A percentile compares a stretch with the other conserved stretches of the same genome.
phyloP scores from a whole-genome alignment of 1,140 invertebrate genomes.

The Anthonomus grandis region DNA sequence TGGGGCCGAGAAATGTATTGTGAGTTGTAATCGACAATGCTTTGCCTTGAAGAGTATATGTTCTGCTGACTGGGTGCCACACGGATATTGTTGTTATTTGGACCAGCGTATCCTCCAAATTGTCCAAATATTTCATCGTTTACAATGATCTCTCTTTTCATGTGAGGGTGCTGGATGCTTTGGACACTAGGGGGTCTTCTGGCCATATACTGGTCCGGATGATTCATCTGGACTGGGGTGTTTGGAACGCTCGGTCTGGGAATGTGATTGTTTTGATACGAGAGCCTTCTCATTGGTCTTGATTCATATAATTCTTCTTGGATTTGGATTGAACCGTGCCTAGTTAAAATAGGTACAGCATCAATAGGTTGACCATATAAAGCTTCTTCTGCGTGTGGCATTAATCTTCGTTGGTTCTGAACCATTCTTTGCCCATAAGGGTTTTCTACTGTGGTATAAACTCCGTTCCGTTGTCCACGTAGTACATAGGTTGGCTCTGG shows the following conservation, averaged over 20 bases:
- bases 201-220: slow-evolving; percentile 1
- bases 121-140: slow-evolving; percentile 32
- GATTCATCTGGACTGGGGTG: neutral
- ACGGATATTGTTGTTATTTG: slow-evolving; percentile 1
- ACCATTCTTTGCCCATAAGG: slow-evolving; percentile 12
- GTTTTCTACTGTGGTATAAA: slow-evolving; percentile 10
- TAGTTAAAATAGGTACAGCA: slow-evolving; percentile 10
- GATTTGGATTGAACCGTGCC: slow-evolving; percentile 29
- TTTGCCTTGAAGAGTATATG: slow-evolving; percentile 27
- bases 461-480: slow-evolving; percentile 7
- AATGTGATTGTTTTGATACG: slow-evolving; percentile 16
- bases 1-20: slow-evolving; percentile 8
- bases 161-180: slow-evolving; percentile 2
- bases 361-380: slow-evolving; percentile 24
- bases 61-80: neutral
- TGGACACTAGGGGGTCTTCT: slow-evolving; percentile 5
- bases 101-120: slow-evolving; percentile 20
- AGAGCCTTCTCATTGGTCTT: slow-evolving; percentile 18
- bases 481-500: slow-evolving; percentile 32
- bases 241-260: slow-evolving; percentile 2
- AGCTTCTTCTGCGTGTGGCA: slow-evolving; percentile 4
- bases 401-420: slow-evolving; percentile 1
- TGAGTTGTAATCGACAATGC: slow-evolving; percentile 23
- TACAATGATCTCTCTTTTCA: slow-evolving; percentile 25
- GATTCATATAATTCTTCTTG: slow-evolving; percentile 24